Conservation (phyloP, 2,113 vertebrate genomes). For the Pontoporia blainvillei region DNA sequence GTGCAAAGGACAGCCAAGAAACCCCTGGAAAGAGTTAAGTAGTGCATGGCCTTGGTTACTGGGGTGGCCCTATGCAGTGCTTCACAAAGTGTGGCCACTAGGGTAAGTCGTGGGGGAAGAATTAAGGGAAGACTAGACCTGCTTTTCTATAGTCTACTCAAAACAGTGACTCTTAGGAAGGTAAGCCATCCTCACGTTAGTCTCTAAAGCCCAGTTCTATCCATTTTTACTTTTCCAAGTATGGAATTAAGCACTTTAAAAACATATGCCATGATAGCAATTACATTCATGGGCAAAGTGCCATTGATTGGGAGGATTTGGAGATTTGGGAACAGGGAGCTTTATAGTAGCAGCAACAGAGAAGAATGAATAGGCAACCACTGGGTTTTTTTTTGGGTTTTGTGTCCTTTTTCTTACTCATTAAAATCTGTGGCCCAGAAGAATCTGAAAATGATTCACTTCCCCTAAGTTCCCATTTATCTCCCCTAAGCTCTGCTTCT, state of each 20-base stretch:
- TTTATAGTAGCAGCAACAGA: neutral
- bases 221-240: neutral
- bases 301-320: neutral
- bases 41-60: neutral
- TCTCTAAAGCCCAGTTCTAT: neutral
- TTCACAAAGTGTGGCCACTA: neutral
- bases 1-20: constrained; percentile 77
- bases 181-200: neutral
- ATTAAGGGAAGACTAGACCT: neutral
- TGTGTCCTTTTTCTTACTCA: neutral
- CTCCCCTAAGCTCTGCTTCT: neutral
- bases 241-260: neutral
- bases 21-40: constrained; percentile 82
- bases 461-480: neutral
- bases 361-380: neutral
- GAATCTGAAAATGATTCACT: neutral
- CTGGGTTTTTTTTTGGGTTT: neutral
- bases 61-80: neutral
- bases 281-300: neutral
- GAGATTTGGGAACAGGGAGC: no score
- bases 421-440: neutral
- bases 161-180: neutral
- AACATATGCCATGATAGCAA: neutral
- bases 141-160: neutral
- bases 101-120: neutral